A percentile compares a stretch with the other conserved stretches of the same genome.
Evolutionary conservation across 2,113 vertebrate species (phyloP).

Genomic region (Vulpes ferrilata): DNA sequence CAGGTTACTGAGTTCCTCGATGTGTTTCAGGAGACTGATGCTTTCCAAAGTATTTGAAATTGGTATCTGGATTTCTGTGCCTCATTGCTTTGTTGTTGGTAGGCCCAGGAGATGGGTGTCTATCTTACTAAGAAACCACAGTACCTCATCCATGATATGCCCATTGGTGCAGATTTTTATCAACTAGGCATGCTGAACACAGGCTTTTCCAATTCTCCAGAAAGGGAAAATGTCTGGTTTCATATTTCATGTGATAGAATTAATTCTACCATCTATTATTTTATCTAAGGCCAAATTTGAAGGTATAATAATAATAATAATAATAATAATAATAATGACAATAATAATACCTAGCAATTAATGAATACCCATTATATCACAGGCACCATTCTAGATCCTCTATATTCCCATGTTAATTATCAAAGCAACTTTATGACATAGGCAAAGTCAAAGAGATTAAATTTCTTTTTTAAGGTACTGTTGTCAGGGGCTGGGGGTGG

Average conservation of each 20-base stretch:
- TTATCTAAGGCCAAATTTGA: neutral
- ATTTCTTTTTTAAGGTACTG: neutral
- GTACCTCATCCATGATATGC: neutral
- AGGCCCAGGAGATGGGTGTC: neutral
- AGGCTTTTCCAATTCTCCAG: neutral
- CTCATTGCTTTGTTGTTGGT: neutral
- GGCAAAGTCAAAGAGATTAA: neutral
- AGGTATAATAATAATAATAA: constrained; percentile 3
- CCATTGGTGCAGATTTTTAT: neutral
- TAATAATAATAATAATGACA: neutral
- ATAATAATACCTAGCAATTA: neutral
- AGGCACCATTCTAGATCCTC: neutral
- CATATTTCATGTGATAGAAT: neutral
- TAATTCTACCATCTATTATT: neutral
- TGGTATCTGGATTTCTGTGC: neutral
- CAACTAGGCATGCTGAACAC: neutral
- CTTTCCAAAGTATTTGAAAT: constrained; percentile 6
- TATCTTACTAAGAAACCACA: neutral
- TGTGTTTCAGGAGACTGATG: neutral
- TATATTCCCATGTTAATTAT: neutral
- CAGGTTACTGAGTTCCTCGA: neutral
- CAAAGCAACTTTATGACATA: neutral
- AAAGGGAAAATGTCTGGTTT: neutral
- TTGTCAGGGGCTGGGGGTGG: neutral
- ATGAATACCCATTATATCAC: neutral